These are phyloP conservation scores for Cynopterus brachyotis DNA, from an alignment of 2,113 vertebrate genomes.

Conservation along the genomic window DNA sequence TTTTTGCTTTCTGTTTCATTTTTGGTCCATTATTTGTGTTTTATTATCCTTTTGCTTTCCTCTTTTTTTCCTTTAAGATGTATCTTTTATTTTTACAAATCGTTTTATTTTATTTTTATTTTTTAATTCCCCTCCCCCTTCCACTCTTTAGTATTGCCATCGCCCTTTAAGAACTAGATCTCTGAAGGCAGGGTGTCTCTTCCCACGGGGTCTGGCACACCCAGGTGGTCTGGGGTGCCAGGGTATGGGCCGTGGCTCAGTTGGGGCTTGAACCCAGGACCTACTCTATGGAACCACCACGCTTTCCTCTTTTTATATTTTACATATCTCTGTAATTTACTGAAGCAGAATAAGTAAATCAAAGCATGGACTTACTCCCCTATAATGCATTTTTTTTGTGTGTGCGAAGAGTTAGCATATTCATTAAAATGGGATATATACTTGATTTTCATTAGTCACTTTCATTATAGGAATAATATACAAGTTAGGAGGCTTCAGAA, in stretches of 20 bases:
- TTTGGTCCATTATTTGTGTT: background rate
- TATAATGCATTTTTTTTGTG: background rate
- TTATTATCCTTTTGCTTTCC: background rate
- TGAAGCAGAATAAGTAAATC: background rate
- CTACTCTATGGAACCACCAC: too few relatives aligned
- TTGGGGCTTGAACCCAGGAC: too few relatives aligned
- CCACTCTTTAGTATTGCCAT: too few relatives aligned
- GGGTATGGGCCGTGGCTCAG: too few relatives aligned
- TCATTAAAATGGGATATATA: background rate
- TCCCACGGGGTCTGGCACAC: too few relatives aligned
- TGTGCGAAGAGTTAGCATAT: background rate
- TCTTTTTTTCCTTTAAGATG: slow-evolving; percentile 2
- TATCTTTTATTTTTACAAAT: too few relatives aligned
- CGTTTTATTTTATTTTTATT: too few relatives aligned
- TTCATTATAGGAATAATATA: background rate
- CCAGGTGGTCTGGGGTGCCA: too few relatives aligned
- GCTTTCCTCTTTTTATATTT: slow-evolving; percentile 27
- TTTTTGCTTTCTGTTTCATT: background rate
- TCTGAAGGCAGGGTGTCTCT: too few relatives aligned
- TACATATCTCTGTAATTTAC: slow-evolving; percentile 10
- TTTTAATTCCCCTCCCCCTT: too few relatives aligned
- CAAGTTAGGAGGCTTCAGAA: slow-evolving; percentile 2
- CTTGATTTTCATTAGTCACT: background rate
- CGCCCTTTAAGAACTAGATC: too few relatives aligned
- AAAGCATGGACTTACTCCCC: background rate